phyloP scores from a whole-genome alignment of 2,888 invertebrate genomes.

The Anagyrus pseudococci region DNA sequence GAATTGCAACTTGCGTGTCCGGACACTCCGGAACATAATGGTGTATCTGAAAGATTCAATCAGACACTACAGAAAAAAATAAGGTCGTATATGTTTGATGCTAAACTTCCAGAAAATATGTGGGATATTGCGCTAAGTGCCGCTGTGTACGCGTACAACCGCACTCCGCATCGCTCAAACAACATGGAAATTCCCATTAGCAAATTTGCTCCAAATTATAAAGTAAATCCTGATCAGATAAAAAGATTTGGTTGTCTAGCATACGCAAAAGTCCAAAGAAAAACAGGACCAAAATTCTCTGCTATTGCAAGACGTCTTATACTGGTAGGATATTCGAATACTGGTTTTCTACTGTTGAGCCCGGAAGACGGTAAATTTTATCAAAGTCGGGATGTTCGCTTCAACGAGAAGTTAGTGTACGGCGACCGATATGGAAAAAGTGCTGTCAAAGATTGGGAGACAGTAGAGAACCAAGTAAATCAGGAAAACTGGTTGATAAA shows the following conservation, averaged over 20 bases:
- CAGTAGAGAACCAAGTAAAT: neutral
- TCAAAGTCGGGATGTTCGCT: slow-evolving; percentile 20
- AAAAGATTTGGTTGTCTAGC: slow-evolving; percentile 24
- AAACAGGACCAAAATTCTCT: neutral
- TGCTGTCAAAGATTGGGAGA: neutral
- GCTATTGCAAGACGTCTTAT: neutral
- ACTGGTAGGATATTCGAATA: slow-evolving; percentile 9
- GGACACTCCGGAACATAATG: slow-evolving; percentile 38
- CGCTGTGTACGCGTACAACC: slow-evolving; percentile 37
- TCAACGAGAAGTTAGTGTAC: slow-evolving; percentile 42
- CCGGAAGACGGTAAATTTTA: slow-evolving; percentile 39
- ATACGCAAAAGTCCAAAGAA: neutral
- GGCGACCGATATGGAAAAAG: slow-evolving; percentile 33
- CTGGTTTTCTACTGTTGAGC: slow-evolving; percentile 38
- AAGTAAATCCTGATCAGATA: slow-evolving; percentile 25
- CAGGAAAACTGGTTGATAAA: neutral
- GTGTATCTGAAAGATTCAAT: slow-evolving; percentile 36
- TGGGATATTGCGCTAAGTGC: slow-evolving; percentile 35
- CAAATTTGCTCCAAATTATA: slow-evolving; percentile 27
- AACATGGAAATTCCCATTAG: slow-evolving; percentile 20
- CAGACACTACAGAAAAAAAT: slow-evolving; percentile 38
- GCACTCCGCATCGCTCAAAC: too few species aligned
- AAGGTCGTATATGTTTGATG: slow-evolving; percentile 11
- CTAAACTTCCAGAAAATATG: slow-evolving; percentile 36
- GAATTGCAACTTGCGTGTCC: slow-evolving; percentile 30